phyloP scores from a whole-genome alignment of 35 echinoderm and acorn worm genomes.

The Ophiothrix spiculata region DNA sequence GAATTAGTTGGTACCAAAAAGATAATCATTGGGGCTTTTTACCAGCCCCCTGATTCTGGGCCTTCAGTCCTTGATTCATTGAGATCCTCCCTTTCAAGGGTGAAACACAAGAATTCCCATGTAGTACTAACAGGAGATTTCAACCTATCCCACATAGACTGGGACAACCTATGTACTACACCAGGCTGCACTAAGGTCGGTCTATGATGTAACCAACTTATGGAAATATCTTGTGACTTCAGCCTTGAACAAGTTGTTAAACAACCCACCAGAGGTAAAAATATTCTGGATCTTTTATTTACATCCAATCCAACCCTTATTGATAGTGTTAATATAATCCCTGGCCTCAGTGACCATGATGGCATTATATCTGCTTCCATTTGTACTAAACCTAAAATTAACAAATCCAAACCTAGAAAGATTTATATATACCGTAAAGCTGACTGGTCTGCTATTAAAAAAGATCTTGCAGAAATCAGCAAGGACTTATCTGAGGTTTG shows the following conservation, averaged over 20 bases:
- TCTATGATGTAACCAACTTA: neutral
- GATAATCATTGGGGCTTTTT: constrained; percentile 15
- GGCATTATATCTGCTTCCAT: neutral
- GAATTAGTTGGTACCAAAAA: neutral
- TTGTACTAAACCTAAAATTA: neutral
- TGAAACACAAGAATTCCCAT: neutral
- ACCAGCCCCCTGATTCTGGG: neutral
- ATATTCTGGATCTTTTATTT: constrained; percentile 13
- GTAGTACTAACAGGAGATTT: neutral
- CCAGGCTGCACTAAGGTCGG: neutral
- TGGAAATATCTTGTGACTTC: neutral
- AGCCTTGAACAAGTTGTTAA: constrained; percentile 7
- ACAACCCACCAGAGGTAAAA: constrained; percentile 6
- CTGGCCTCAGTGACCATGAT: neutral
- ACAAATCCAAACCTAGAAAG: neutral
- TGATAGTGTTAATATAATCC: neutral
- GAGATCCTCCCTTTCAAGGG: neutral
- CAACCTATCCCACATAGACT: neutral
- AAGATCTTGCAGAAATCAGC: no score
- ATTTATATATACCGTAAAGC: neutral
- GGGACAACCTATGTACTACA: neutral
- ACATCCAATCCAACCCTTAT: neutral
- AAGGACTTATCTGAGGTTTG: no score
- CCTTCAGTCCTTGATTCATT: neutral
- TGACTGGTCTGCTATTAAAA: no score